Percentiles rank a stretch among this genome's conserved stretches.
Evolutionary conservation across 1,140 invertebrate genomes (phyloP).

Genomic region (Samia ricini): DNA sequence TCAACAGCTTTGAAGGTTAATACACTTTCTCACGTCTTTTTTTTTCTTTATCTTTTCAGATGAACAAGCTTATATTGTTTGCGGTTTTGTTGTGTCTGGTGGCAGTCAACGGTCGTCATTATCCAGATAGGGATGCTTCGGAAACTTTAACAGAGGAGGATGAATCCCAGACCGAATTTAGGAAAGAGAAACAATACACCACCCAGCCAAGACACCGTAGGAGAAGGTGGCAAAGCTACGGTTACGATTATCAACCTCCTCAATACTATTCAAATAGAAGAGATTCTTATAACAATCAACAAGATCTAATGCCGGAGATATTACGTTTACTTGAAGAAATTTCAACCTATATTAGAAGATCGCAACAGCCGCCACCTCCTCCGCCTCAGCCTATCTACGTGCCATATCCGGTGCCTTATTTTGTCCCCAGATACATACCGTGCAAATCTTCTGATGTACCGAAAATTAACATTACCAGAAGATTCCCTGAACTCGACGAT

Average conservation of each 20-base stretch:
- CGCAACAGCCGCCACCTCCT: slow-evolving; percentile 34
- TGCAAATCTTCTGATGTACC: slow-evolving; percentile 13
- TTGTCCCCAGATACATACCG: slow-evolving; percentile 21
- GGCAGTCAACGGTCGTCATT: slow-evolving; percentile 20
- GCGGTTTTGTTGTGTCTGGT: slow-evolving; percentile 20
- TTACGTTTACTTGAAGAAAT: slow-evolving; percentile 48
- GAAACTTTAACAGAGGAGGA: slow-evolving; percentile 12
- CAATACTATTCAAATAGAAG: slow-evolving; percentile 32
- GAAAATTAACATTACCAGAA: slow-evolving; percentile 24
- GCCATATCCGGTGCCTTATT: slow-evolving; percentile 45
- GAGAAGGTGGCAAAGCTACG: slow-evolving; percentile 39
- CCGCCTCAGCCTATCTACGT: slow-evolving; percentile 52
- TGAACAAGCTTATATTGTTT: slow-evolving; percentile 28
- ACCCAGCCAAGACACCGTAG: slow-evolving; percentile 33
- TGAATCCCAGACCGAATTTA: not conserved
- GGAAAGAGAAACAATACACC: slow-evolving; percentile 10
- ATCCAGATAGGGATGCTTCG: slow-evolving; percentile 5
- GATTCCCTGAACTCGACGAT: slow-evolving; percentile 37
- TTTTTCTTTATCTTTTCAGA: slow-evolving; percentile 29
- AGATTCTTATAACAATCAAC: slow-evolving; percentile 32
- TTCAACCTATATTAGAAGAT: slow-evolving; percentile 27
- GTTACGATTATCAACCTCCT: slow-evolving; percentile 38
- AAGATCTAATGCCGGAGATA: slow-evolving; percentile 42
- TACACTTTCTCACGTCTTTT: not conserved
- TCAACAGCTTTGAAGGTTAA: not conserved